Evolutionary conservation across 2,797 vertebrate genomes (phyloP).

Genomic region (Staurois parvus): DNA sequence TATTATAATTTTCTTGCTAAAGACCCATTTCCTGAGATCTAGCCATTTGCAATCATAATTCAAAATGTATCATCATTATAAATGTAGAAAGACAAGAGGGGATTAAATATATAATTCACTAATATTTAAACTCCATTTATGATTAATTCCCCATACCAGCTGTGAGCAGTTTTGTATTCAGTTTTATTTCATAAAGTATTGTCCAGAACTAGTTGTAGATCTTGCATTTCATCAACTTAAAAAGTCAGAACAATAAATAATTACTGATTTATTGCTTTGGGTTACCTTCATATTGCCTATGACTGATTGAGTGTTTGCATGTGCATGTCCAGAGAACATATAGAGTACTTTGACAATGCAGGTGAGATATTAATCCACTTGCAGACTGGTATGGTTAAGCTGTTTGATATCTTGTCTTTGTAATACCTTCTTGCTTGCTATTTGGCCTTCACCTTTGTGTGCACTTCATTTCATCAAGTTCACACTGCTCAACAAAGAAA

Average conservation of each 20-base stretch:
- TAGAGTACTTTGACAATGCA: background rate
- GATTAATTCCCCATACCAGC: too few relatives aligned
- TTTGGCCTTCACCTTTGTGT: conserved; percentile 42
- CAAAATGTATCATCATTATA: too few relatives aligned
- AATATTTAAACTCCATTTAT: too few relatives aligned
- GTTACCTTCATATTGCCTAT: background rate
- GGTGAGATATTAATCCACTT: conserved; percentile 13
- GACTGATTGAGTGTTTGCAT: background rate
- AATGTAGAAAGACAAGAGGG: too few relatives aligned
- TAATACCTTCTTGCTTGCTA: conserved; percentile 18
- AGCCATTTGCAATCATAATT: too few relatives aligned
- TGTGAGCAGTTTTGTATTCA: too few relatives aligned
- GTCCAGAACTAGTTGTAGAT: background rate
- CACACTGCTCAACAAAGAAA: conserved; percentile 1
- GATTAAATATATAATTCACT: too few relatives aligned
- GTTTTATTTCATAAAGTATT: too few relatives aligned
- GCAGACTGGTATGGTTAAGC: conserved; percentile 18
- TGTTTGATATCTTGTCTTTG: conserved; percentile 19
- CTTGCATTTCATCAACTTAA: background rate
- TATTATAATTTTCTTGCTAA: too few relatives aligned
- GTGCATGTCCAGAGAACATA: background rate
- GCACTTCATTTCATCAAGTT: conserved; percentile 53
- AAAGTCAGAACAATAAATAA: background rate
- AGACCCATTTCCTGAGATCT: too few relatives aligned
- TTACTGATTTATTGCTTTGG: background rate